phyloP scores from a whole-genome alignment of 2,888 invertebrate genomes.

The Microplitis manilae region DNA sequence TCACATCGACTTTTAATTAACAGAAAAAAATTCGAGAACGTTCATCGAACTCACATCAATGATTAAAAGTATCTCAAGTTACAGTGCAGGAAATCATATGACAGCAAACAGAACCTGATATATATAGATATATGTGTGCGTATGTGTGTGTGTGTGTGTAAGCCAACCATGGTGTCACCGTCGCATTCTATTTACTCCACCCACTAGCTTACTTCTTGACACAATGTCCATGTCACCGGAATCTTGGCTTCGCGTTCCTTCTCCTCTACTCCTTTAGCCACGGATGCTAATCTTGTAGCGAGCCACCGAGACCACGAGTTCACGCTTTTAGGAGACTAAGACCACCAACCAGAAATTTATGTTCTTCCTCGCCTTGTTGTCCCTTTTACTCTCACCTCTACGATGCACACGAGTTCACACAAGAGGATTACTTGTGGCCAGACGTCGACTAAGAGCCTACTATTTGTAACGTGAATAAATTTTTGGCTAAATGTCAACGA shows the following conservation, averaged over 20 bases:
- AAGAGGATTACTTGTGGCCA: conserved; percentile 17
- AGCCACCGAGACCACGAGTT: conserved; percentile 42
- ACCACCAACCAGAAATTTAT: conserved; percentile 26
- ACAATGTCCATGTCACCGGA: background rate
- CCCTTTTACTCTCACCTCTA: conserved; percentile 31
- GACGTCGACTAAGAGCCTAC: background rate
- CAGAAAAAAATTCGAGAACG: too few relatives aligned
- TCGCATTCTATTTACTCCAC: conserved; percentile 60
- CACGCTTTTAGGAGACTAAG: conserved; percentile 40
- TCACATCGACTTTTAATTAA: too few relatives aligned
- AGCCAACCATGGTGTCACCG: conserved; percentile 49
- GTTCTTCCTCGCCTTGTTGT: conserved; percentile 29
- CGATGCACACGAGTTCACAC: background rate
- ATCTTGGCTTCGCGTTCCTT: background rate
- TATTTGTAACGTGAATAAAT: background rate
- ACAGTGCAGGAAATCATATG: background rate
- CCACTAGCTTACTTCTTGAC: conserved; percentile 45
- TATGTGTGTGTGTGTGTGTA: conserved; percentile 35
- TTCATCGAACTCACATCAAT: background rate
- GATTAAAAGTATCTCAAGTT: background rate
- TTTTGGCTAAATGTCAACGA: background rate
- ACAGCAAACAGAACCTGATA: conserved; percentile 42
- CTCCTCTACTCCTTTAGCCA: conserved; percentile 26
- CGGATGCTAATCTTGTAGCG: conserved; percentile 47
- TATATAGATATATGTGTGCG: conserved; percentile 15